A percentile compares a stretch with the other conserved stretches of the same genome.
These are phyloP conservation scores for Melanophora roralis DNA, from an alignment of 2,888 invertebrate species.

Conservation along the genomic window DNA sequence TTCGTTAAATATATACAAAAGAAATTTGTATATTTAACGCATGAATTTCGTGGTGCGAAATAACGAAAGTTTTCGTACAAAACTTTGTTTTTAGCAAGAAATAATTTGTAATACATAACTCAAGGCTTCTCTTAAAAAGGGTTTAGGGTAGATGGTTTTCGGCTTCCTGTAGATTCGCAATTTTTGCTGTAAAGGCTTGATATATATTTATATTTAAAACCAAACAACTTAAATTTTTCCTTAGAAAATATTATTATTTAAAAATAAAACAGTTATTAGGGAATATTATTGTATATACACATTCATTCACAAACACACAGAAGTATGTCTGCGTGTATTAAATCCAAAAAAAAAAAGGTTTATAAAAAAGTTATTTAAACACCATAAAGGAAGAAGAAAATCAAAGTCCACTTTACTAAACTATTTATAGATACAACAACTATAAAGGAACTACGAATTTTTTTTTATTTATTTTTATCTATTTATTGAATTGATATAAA, in stretches of 20 bases:
- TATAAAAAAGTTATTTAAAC: neutral
- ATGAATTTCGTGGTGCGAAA: no score
- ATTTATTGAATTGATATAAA: neutral
- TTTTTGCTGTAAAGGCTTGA: no score
- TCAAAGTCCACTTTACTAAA: neutral
- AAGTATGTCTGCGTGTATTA: no score
- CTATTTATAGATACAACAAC: neutral
- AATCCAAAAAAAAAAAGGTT: neutral
- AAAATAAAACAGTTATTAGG: slow-evolving; percentile 37
- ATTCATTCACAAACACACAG: no score
- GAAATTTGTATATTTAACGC: no score
- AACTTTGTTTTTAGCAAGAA: no score
- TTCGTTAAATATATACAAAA: no score
- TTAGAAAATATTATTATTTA: slow-evolving; percentile 7
- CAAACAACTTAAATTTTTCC: neutral
- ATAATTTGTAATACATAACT: no score
- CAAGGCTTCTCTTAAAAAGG: no score
- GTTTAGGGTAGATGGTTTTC: no score
- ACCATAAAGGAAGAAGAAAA: neutral
- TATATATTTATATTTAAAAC: slow-evolving; percentile 15
- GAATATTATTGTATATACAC: slow-evolving; percentile 28
- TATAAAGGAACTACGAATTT: neutral
- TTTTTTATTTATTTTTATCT: neutral
- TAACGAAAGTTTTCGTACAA: no score
- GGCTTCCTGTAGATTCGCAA: no score